Conservation (phyloP, 2,888 invertebrate genomes). For the Trichopria drosophilae region DNA sequence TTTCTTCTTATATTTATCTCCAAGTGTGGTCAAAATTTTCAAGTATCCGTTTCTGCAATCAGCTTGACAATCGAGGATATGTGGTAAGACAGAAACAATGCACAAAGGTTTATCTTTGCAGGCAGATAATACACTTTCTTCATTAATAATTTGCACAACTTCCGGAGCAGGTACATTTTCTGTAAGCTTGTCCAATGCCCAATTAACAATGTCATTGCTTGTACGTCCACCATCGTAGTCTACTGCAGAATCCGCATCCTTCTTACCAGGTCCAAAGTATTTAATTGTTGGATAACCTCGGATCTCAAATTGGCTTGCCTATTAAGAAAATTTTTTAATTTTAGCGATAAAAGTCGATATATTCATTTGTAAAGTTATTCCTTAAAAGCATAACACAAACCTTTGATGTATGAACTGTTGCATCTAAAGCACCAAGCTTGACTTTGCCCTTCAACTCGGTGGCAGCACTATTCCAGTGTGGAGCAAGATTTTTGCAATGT, state of each 20-base stretch:
- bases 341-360: neutral
- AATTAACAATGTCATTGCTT: conserved; percentile 83
- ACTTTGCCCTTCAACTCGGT: conserved; percentile 92
- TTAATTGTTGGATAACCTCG: conserved; percentile 97
- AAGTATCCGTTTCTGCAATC: conserved; percentile 89
- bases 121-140: conserved; percentile 68
- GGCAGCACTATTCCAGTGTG: conserved; percentile 96
- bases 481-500: conserved; percentile 94
- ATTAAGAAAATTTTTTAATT: neutral
- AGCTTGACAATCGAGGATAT: conserved; percentile 94
- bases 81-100: conserved; percentile 88
- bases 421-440: conserved; percentile 94
- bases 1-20: conserved; percentile 91
- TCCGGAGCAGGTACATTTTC: conserved; percentile 92
- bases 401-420: conserved; percentile 84
- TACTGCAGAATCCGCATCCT: conserved; percentile 68
- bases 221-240: conserved; percentile 95
- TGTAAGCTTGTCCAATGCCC: conserved; percentile 82
- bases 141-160: conserved; percentile 68
- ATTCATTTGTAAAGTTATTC: neutral
- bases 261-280: conserved; percentile 78
- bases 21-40: conserved; percentile 70
- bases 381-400: conserved; percentile 31
- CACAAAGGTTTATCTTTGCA: conserved; percentile 90
- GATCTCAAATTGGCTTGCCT: conserved; percentile 80